phyloP scores from a whole-genome alignment of 1,140 invertebrate species.

The Rhyacophila brunnea region DNA sequence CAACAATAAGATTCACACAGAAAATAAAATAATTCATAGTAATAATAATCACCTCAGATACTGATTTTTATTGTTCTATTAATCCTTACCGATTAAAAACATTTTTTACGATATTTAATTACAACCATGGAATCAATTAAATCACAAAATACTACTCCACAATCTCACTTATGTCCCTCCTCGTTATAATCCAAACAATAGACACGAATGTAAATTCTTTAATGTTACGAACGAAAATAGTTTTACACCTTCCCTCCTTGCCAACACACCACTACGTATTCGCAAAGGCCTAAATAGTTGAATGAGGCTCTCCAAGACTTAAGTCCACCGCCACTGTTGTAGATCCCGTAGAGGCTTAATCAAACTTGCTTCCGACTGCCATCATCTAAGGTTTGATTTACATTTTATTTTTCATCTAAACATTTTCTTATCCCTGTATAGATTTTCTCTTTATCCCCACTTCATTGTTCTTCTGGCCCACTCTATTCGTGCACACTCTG shows the following conservation, averaged over 20 bases:
- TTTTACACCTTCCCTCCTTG: background rate
- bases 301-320: background rate
- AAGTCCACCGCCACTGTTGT: constrained; percentile 7
- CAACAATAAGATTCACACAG: too few species aligned
- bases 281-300: background rate
- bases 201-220: too few species aligned
- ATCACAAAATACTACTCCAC: too few species aligned
- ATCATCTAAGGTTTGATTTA: constrained; percentile 34
- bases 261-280: background rate
- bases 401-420: constrained; percentile 28
- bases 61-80: too few species aligned
- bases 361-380: constrained; percentile 33
- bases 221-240: too few species aligned
- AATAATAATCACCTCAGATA: too few species aligned
- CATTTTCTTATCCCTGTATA: constrained; percentile 17
- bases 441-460: constrained; percentile 1
- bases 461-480: constrained; percentile 3
- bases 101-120: too few species aligned
- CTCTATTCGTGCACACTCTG: constrained; percentile 4
- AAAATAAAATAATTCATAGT: too few species aligned
- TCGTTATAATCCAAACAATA: too few species aligned
- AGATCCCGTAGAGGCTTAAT: constrained; percentile 33
- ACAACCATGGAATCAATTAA: too few species aligned
- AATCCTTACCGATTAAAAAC: too few species aligned
- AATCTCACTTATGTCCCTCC: too few species aligned